Percentiles rank a stretch among this genome's conserved stretches.
phyloP scores from a whole-genome alignment of 2,113 vertebrate species.

The Galeopterus variegatus region DNA sequence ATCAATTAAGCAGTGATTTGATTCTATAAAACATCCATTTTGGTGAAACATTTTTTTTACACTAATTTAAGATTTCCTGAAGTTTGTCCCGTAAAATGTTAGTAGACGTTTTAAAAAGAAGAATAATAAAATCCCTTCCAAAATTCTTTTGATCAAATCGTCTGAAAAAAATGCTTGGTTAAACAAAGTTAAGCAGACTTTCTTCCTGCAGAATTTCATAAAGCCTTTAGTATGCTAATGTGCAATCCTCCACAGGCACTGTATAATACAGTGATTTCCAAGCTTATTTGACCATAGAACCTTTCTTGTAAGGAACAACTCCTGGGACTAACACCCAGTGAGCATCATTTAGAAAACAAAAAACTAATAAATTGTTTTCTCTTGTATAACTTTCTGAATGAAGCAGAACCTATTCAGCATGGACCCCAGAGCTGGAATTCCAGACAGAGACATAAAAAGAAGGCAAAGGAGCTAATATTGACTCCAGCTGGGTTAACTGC shows the following conservation, averaged over 20 bases:
- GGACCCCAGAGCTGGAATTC: neutral
- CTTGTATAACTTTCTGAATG: neutral
- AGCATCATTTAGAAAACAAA: conserved; percentile 27
- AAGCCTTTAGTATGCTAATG: neutral
- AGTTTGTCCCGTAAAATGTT: neutral
- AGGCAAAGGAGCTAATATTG: neutral
- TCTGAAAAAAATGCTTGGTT: conserved; percentile 36
- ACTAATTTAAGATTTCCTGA: neutral
- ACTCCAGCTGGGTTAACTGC: neutral
- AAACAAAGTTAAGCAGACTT: conserved; percentile 24
- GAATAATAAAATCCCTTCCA: neutral
- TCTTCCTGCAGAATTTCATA: neutral
- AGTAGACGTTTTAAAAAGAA: neutral
- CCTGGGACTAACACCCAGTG: neutral
- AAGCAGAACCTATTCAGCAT: neutral
- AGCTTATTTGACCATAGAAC: neutral
- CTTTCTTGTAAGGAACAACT: neutral
- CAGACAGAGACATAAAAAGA: neutral
- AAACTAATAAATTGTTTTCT: neutral
- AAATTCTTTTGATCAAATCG: neutral
- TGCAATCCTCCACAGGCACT: neutral
- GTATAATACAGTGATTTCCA: neutral
- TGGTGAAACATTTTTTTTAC: neutral
- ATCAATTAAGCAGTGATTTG: neutral
- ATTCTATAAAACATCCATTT: neutral